A percentile compares a stretch with the other conserved stretches of the same genome.
These are phyloP conservation scores for Torymus tubicola DNA, from an alignment of 2,888 invertebrate genomes.

Conservation along the genomic window DNA sequence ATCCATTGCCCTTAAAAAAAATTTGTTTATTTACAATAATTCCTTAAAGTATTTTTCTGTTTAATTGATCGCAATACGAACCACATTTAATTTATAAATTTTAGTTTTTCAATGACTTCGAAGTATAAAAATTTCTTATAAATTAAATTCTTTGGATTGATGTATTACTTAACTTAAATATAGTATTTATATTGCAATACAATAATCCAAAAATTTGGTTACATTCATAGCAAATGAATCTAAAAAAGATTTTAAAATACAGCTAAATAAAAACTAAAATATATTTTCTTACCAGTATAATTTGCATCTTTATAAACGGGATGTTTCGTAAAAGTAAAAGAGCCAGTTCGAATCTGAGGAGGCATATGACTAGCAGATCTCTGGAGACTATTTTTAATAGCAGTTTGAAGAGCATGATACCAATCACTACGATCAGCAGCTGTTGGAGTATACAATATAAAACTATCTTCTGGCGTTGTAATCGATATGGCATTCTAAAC, in stretches of 20 bases:
- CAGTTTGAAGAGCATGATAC: conserved; percentile 86
- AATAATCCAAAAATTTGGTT: too few species aligned
- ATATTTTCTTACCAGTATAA: conserved; percentile 80
- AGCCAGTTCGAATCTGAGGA: conserved; percentile 84
- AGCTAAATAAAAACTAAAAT: neutral
- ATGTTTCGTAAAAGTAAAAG: conserved; percentile 85
- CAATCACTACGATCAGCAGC: conserved; percentile 87
- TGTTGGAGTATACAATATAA: conserved; percentile 82
- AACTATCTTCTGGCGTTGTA: conserved; percentile 87
- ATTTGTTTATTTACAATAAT: too few species aligned
- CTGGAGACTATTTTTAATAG: conserved; percentile 84
- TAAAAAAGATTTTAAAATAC: too few species aligned
- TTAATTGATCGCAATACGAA: too few species aligned
- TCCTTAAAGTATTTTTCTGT: too few species aligned
- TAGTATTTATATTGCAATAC: too few species aligned
- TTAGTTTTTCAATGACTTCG: neutral
- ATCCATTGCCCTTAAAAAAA: conserved; percentile 82
- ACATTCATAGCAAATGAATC: too few species aligned
- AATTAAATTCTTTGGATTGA: neutral
- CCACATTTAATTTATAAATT: neutral
- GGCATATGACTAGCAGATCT: conserved; percentile 82
- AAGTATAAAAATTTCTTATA: neutral
- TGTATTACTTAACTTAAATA: too few species aligned
- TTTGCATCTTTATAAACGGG: conserved; percentile 86
- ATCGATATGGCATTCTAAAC: conserved; percentile 81